phyloP scores from a whole-genome alignment of 2,888 invertebrate genomes.

The Thelaira solivaga region DNA sequence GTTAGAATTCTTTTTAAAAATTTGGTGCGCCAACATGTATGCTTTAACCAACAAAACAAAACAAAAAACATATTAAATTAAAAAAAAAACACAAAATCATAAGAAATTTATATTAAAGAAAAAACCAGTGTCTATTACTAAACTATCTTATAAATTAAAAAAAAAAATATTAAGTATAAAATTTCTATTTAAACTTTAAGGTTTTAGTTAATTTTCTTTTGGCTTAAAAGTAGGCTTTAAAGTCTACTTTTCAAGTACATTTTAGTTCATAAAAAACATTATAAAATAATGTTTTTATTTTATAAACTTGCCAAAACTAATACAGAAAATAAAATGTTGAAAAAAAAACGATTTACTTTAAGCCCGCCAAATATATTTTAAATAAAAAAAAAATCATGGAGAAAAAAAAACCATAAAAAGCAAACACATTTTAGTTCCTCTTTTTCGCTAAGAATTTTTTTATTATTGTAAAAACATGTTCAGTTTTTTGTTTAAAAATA shows the following conservation, averaged over 20 bases:
- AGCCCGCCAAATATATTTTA: conserved; percentile 54
- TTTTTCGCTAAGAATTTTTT: conserved; percentile 14
- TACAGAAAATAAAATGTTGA: neutral
- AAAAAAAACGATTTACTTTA: conserved; percentile 42
- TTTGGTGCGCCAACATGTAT: conserved; percentile 11
- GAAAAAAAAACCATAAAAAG: neutral
- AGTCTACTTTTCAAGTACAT: neutral
- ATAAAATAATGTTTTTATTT: conserved; percentile 45
- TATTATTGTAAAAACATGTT: conserved; percentile 12
- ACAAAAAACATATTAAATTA: conserved; percentile 19
- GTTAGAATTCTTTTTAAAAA: neutral
- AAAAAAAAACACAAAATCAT: conserved; percentile 8
- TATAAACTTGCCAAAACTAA: conserved; percentile 51
- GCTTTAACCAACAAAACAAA: neutral
- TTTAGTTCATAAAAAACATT: conserved; percentile 11
- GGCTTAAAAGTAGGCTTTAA: conserved; percentile 33
- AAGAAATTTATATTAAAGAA: neutral
- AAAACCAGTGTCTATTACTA: conserved; percentile 61
- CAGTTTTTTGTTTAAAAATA: conserved; percentile 66
- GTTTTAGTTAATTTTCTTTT: neutral
- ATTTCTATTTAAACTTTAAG: neutral
- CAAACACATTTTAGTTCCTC: conserved; percentile 55
- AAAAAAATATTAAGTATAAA: conserved; percentile 11
- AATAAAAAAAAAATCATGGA: too few species aligned
- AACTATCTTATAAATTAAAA: conserved; percentile 63